Percentiles rank a stretch among this genome's conserved stretches.
These are phyloP conservation scores for Acanthosepion lycidas DNA, from an alignment of 2,888 invertebrate genomes.

Conservation along the genomic window DNA sequence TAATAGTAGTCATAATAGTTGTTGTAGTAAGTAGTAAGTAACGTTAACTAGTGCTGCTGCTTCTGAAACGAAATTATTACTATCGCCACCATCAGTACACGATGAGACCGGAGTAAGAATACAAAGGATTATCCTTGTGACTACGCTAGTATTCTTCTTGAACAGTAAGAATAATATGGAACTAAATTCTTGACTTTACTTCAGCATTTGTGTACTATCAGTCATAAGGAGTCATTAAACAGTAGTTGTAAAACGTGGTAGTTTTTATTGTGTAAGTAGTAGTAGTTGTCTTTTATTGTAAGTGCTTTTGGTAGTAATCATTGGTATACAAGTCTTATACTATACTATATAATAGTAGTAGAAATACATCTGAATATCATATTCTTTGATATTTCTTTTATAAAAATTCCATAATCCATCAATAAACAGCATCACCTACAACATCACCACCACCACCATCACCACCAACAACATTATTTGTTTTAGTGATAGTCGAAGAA, in stretches of 20 bases:
- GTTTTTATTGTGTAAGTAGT: neutral
- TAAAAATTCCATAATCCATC: neutral
- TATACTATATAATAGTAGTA: too few relatives aligned
- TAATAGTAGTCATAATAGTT: neutral
- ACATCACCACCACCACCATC: too few relatives aligned
- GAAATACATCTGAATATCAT: neutral
- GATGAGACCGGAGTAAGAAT: neutral
- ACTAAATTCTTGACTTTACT: neutral
- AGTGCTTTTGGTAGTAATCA: neutral
- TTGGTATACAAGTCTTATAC: too few relatives aligned
- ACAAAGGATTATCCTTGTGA: neutral
- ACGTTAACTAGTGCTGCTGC: neutral
- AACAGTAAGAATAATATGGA: neutral
- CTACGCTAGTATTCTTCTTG: neutral
- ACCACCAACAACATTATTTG: neutral
- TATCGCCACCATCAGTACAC: neutral
- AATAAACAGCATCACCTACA: too few relatives aligned
- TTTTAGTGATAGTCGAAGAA: neutral
- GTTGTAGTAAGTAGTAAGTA: neutral
- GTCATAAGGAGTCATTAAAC: neutral
- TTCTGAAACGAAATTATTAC: constrained; percentile 18
- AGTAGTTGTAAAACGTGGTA: neutral
- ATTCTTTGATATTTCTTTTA: neutral
- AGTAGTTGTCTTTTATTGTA: neutral
- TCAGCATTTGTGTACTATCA: neutral